Conservation (phyloP, 2,888 invertebrate species). For the Erannis defoliaria region DNA sequence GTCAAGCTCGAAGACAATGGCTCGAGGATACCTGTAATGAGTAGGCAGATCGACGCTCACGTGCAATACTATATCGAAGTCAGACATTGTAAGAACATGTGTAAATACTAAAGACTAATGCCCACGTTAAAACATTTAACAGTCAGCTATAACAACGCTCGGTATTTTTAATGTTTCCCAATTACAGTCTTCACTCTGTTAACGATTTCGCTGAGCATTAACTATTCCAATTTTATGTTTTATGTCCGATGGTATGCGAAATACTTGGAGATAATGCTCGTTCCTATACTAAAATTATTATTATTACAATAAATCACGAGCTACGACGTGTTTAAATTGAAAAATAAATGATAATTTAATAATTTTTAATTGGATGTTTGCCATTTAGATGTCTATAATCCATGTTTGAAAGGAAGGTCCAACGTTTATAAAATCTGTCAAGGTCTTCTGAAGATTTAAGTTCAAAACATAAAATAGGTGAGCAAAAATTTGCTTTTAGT, state of each 20-base stretch:
- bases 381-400: conserved; percentile 19
- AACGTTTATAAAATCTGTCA: conserved; percentile 16
- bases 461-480: conserved; percentile 25
- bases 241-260: conserved; percentile 69
- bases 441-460: conserved; percentile 25
- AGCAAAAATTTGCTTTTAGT: conserved; percentile 26
- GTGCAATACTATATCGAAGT: conserved; percentile 48
- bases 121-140: conserved; percentile 81
- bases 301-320: conserved; percentile 19
- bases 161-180: conserved; percentile 84
- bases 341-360: conserved; percentile 11
- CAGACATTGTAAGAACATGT: conserved; percentile 74
- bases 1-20: conserved; percentile 51
- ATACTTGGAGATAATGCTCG: conserved; percentile 57
- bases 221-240: conserved; percentile 85
- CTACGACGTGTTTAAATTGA: conserved; percentile 12
- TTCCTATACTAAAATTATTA: conserved; percentile 28
- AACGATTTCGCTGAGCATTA: conserved; percentile 83
- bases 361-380: conserved; percentile 21
- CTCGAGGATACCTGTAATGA: conserved; percentile 49
- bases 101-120: conserved; percentile 80
- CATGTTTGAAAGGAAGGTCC: conserved; percentile 14
- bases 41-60: conserved; percentile 45
- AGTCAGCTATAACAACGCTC: conserved; percentile 79
- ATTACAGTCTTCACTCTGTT: conserved; percentile 82